Percentiles rank a stretch among this genome's conserved stretches.
phyloP scores from a whole-genome alignment of 2,113 vertebrate species.

The Peromyscus californicus region DNA sequence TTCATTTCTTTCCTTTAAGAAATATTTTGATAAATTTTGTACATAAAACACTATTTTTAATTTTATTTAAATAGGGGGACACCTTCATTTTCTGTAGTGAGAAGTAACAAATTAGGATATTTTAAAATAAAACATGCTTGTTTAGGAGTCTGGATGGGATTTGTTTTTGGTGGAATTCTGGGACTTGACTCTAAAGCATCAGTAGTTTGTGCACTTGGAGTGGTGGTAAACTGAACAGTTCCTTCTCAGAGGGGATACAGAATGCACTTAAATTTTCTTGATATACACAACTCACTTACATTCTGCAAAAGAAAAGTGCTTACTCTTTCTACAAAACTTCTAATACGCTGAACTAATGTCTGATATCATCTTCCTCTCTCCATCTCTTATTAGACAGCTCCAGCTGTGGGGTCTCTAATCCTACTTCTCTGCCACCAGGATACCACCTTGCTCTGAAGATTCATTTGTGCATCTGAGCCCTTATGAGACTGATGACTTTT shows the following conservation, averaged over 20 bases:
- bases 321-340: conserved; percentile 32
- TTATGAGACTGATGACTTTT: conserved; percentile 39
- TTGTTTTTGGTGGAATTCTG: conserved; percentile 28
- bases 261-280: neutral
- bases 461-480: neutral
- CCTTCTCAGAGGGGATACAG: neutral
- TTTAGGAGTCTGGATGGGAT: conserved; percentile 24
- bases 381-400: neutral
- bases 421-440: conserved; percentile 17
- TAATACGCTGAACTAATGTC: neutral
- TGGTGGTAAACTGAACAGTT: neutral
- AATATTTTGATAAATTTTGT: conserved; percentile 19
- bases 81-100: neutral
- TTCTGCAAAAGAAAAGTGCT: neutral
- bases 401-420: conserved; percentile 10
- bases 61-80: neutral
- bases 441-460: conserved; percentile 1
- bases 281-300: neutral
- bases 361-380: neutral
- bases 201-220: neutral
- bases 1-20: conserved; percentile 41
- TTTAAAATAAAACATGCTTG: neutral
- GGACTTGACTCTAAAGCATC: conserved; percentile 21
- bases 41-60: conserved; percentile 9
- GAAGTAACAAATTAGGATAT: neutral